These are phyloP conservation scores for Apostichopus parvimensis DNA, from an alignment of 35 echinoderm and acorn worm species.

Conservation along the genomic window DNA sequence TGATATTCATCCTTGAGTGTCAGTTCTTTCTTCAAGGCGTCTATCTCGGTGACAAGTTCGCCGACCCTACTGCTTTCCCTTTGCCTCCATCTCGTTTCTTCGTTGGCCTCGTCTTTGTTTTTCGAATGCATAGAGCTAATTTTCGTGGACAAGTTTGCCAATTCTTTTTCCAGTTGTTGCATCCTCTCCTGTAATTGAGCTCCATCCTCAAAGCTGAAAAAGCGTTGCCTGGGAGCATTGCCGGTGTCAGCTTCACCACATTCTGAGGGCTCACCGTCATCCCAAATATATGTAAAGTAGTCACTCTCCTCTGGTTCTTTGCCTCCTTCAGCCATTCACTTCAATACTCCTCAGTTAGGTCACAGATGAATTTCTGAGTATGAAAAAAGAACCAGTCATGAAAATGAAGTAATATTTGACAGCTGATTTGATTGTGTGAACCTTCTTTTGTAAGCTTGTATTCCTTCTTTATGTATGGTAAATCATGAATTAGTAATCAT, in stretches of 20 bases:
- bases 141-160: neutral
- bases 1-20: neutral
- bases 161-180: neutral
- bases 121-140: neutral
- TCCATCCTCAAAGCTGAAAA: neutral
- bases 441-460: too few relatives aligned
- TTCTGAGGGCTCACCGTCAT: neutral
- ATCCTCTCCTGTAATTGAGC: neutral
- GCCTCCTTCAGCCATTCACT: neutral
- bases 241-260: neutral
- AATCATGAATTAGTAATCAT: too few relatives aligned
- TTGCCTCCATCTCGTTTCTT: neutral
- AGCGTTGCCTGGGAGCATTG: neutral
- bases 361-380: neutral
- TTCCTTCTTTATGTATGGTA: too few relatives aligned
- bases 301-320: constrained; percentile 10
- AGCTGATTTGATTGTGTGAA: too few relatives aligned
- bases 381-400: too few relatives aligned
- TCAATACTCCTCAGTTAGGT: neutral
- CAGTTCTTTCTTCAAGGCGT: constrained; percentile 11
- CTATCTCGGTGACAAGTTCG: neutral
- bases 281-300: neutral
- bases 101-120: neutral
- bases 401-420: too few relatives aligned
- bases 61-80: neutral